Evolutionary conservation across 1,140 invertebrate species (phyloP).

Genomic region (Wasmannia auropunctata): DNA sequence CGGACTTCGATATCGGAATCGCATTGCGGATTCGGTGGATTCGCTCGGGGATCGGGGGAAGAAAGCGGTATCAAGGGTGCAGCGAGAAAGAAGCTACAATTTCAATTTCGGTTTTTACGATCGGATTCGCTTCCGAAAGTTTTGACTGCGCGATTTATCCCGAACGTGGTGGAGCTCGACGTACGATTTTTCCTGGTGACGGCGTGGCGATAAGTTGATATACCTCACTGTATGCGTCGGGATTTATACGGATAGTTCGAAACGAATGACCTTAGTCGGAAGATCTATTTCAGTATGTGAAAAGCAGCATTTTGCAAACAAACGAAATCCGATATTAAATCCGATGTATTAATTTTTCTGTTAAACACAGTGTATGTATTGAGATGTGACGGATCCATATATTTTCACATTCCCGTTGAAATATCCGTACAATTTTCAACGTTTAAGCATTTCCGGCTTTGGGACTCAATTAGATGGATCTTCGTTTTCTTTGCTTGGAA

Average conservation of each 20-base stretch:
- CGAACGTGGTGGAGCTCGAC: neutral
- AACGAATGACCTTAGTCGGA: neutral
- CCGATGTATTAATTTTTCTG: neutral
- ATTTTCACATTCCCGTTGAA: neutral
- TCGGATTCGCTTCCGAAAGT: neutral
- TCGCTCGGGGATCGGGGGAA: neutral
- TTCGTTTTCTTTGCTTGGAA: neutral
- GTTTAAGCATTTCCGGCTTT: neutral
- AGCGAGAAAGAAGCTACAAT: conserved; percentile 6
- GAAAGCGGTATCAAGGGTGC: conserved; percentile 1
- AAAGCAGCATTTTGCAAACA: neutral
- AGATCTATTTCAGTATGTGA: conserved; percentile 1
- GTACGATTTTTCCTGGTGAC: conserved; percentile 1
- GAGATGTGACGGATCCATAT: neutral
- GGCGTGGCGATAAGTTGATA: conserved; percentile 13
- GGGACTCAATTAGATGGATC: neutral
- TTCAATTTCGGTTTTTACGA: conserved; percentile 47
- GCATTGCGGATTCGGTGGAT: neutral
- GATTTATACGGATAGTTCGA: neutral
- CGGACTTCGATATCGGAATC: conserved; percentile 5
- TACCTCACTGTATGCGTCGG: neutral
- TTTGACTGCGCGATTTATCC: conserved; percentile 38
- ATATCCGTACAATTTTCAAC: neutral
- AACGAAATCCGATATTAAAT: conserved; percentile 14
- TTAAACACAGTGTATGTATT: neutral